Evolutionary conservation across 2,797 vertebrate genomes (phyloP), one percentile per base, ranked within the genome.

Genomic region (Cynodonichthys magdalenae): DNA sequence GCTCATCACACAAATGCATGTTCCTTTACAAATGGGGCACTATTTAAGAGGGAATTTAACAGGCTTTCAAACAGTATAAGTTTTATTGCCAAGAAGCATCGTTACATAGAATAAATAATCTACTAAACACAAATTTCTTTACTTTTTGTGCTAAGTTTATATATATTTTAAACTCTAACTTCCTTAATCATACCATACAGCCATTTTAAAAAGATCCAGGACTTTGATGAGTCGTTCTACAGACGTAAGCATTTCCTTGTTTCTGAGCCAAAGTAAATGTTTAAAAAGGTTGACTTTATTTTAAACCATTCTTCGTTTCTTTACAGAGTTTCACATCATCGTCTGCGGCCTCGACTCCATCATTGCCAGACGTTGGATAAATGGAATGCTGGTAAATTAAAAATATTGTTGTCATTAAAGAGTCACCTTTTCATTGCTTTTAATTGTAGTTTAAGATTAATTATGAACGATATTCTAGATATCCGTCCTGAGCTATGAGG

Each of bases 331-430:
- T 88, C 97, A 99, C 88, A 97, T 99, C 74, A 95, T 98, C 66
- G 96, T 98, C 11, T 98, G 97, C 83, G 97, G 97, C n/a, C 87
- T 99, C 89, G 97, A 99, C 84, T 99, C 97, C 39, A 95, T 98
- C 80, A 95, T 99, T 71, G 96, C 97, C 89, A 93, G 97, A 85
- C 94, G 97, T 78, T 99, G 97, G 97, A 96, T 99, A 91, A 99
- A 98, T 77, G 97, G 97, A 75, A 98, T 98, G 97, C 93, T 99
- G 96, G 97, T 99, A 93, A 24, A 15, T 36, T 12, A 19, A 24
- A 20, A 17, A 17, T 0, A 12, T n/a, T 15, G 10, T 15, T 15
- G 17, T 29, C 29, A 29, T 36, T 19, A 31, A 6, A 28, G 48
- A 47, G 42, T 8, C n/a, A 28, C 1, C 17, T 60, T 20, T 18